A percentile compares a stretch with the other conserved stretches of the same genome.
phyloP scores from a whole-genome alignment of 2,113 vertebrate genomes.

The Anarhynchus alexandrinus region DNA sequence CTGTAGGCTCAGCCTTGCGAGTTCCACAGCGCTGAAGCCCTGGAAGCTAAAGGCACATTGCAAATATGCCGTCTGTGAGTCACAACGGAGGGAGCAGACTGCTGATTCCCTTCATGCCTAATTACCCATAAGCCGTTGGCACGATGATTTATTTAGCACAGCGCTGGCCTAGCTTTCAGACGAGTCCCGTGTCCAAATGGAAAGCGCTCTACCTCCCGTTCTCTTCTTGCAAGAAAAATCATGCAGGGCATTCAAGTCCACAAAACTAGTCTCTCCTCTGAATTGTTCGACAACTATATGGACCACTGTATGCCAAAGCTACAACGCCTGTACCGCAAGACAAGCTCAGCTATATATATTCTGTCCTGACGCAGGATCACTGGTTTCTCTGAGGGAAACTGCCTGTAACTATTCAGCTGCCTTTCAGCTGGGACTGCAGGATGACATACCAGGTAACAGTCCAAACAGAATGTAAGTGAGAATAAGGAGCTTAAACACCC shows the following conservation, averaged over 20 bases:
- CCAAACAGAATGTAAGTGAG: neutral
- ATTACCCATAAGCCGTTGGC: conserved; percentile 71
- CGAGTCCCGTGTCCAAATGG: conserved; percentile 55
- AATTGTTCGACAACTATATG: neutral
- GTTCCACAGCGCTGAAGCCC: neutral
- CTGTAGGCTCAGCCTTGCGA: neutral
- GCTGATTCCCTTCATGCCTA: conserved; percentile 71
- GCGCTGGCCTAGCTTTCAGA: conserved; percentile 63
- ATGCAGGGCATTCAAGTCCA: conserved; percentile 10
- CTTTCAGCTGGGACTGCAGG: neutral
- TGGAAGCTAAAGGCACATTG: conserved; percentile 39
- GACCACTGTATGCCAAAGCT: neutral
- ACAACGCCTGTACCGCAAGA: neutral
- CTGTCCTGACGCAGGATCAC: neutral
- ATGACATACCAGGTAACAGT: no score
- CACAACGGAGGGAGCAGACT: conserved; percentile 40
- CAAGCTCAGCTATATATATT: neutral
- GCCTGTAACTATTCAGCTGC: neutral
- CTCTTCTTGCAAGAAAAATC: neutral
- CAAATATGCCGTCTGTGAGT: conserved; percentile 33
- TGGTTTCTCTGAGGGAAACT: neutral
- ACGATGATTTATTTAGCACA: conserved; percentile 63
- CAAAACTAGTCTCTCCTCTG: neutral
- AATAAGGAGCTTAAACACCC: neutral
- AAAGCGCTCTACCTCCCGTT: conserved; percentile 21